Evolutionary conservation across 2,888 invertebrate genomes (phyloP).

Genomic region (Heteromurus nitidus): DNA sequence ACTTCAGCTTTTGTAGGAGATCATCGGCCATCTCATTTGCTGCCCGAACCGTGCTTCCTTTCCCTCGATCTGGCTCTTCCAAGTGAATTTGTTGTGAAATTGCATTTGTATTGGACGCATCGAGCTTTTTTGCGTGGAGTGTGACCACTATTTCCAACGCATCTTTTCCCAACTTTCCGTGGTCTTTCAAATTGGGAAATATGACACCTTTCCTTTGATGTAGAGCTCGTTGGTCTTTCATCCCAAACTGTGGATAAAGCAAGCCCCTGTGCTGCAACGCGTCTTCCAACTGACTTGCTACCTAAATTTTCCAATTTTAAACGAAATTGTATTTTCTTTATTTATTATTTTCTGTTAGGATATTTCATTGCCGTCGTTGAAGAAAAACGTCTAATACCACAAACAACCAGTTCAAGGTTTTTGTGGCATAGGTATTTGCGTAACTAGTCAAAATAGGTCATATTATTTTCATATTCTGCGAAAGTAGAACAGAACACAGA

Average conservation of each 20-base stretch:
- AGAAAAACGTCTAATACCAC: neutral
- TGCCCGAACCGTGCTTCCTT: constrained; percentile 9
- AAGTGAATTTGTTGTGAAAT: constrained; percentile 66
- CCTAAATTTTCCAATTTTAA: constrained; percentile 50
- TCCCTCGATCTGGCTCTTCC: constrained; percentile 38
- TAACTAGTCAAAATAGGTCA: neutral
- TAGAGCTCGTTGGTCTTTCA: constrained; percentile 70
- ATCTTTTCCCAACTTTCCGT: constrained; percentile 73
- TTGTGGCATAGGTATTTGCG: neutral
- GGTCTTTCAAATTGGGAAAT: constrained; percentile 73
- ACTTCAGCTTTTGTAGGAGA: constrained; percentile 70
- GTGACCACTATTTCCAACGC: constrained; percentile 73
- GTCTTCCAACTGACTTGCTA: constrained; percentile 73
- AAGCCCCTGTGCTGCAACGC: constrained; percentile 72
- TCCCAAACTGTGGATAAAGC: constrained; percentile 73
- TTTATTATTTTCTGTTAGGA: too few species aligned
- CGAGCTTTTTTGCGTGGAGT: constrained; percentile 69
- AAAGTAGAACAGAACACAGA: neutral
- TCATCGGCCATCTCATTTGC: constrained; percentile 72
- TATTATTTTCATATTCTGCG: neutral
- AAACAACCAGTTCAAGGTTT: constrained; percentile 12
- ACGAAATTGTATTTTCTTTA: neutral
- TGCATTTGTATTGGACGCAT: constrained; percentile 66
- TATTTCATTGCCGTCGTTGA: too few species aligned
- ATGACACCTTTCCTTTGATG: constrained; percentile 73